Evolutionary conservation across 2,888 invertebrate species (phyloP), one percentile per base, ranked within the genome.

Genomic region (Leucania comma): DNA sequence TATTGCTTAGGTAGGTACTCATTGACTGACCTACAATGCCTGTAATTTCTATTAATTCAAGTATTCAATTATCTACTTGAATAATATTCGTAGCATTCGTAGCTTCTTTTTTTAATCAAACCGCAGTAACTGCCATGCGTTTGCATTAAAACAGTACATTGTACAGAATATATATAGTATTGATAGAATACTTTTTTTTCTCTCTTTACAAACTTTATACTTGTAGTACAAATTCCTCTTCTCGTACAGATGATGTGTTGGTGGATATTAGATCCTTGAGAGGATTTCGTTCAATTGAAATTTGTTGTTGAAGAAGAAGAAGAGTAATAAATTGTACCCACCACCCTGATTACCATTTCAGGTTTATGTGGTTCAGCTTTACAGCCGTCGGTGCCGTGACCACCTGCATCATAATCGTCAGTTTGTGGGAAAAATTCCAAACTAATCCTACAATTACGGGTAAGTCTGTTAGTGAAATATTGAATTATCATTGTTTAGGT

Each of bases 361-460:
- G 98, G 89, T 97, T 98, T 86, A 97, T 97, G 96, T 98, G 98
- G 98, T 98, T 98, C 87, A 96, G 97, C 84, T 98, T 98, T 86
- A 97, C 98, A 10, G 95, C 96, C 10, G 93, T 96, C 60, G 98
- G 98, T 1, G 96, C 97, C 0, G 96, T 97, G 0, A 97, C 98
- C 0, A 97, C 98, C 0, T 96, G 97, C 78, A 97, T 97, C 54
- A 98, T 98, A 75, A 98, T 98, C 64, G 96, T 97, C 58, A 98
- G 97, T 86, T 94, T 98, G 42, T 98, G 98, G 98, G 97, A 97
- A 86, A 98, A 98, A 90, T 98, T 98, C 90, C 98, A 98, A 95
- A 98, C 98, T 0, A 98, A 98, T 93, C 98, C 98, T 6, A 98
- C 98, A 0, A 97, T 98, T 66, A 98, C 98, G 42, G 97, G 97